Conservation (phyloP, 2,888 invertebrate genomes). For the Thereva unica region DNA sequence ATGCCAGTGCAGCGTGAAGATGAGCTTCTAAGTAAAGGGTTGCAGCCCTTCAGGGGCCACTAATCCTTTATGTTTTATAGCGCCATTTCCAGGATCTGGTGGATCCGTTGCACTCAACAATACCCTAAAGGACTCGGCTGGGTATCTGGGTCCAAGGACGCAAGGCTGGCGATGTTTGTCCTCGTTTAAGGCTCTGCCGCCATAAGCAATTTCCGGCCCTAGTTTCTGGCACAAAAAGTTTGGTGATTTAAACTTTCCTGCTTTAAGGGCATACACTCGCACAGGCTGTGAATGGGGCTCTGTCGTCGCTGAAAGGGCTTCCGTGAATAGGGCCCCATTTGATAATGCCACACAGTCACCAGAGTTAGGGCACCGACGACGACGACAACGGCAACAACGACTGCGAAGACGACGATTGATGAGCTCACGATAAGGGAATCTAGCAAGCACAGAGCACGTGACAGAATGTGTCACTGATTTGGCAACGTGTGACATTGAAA, state of each 20-base stretch:
- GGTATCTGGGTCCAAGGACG: neutral
- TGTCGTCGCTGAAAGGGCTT: neutral
- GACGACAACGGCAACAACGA: no score
- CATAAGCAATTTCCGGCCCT: conserved; percentile 14
- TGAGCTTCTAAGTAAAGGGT: conserved; percentile 1
- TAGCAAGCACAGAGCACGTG: conserved; percentile 8
- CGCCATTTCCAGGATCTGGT: neutral
- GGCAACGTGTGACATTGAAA: conserved; percentile 9
- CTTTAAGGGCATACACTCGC: neutral
- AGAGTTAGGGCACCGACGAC: no score
- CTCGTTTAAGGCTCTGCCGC: neutral
- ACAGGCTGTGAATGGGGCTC: neutral
- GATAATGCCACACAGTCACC: conserved; percentile 14
- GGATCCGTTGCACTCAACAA: no score
- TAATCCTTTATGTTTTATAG: conserved; percentile 19
- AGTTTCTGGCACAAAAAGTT: conserved; percentile 11
- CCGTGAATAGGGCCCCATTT: neutral
- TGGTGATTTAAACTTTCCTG: conserved; percentile 22
- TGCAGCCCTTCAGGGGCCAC: neutral
- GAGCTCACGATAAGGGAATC: conserved; percentile 13
- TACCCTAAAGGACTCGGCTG: no score
- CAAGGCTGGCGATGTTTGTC: neutral
- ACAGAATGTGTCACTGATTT: conserved; percentile 28
- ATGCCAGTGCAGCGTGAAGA: conserved; percentile 2
- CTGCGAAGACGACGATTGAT: conserved; percentile 12